Base-by-base conservation (phyloP, 2,797 vertebrate species). In the Amblyopsis hoosieri region DNA sequence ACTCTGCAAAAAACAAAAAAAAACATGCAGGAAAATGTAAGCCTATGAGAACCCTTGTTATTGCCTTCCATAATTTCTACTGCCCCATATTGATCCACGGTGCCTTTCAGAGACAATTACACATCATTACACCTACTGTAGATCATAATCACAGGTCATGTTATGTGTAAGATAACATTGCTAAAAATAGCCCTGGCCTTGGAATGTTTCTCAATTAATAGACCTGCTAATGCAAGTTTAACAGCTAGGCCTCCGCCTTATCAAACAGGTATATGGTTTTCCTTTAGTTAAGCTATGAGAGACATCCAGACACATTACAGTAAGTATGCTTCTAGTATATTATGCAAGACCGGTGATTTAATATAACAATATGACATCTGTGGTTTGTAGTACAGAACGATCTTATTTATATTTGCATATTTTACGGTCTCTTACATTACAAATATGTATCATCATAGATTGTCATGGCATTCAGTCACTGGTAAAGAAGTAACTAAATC, bases 1-100 rank as follows among this genome's bases (percentile, higher is more conserved):
- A 42, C 8, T 42, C 7, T 37, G 5, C 0, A 4, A 23, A 42
- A 8, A 8, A 9, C 9, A 9, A 37, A 37, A 74, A 64, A 31
- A 55, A 83, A 68, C 70, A 29, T 45, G 52, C 6, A 29, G 60
- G 19, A 17, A 54, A 54, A 74, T 45, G 66, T 58, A 33, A 66
- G 72, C 51, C 60, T 62, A 74, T 45, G 50, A 67, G 74, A 71
- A 51, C 64, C 55, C 50, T 63, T 14, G 12, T 54, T 63, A 62
- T 10, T 3, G 19, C 61, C 62, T 59, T 57, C 67, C 63, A 29
- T 4, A 29, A 29, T 29, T 29, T 29, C 23, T 29, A 42, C 76
- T 60, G 73, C 76, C 74, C 78, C 10, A 69, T 83, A 89, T 87
- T 76, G 88, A 91, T 90, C 86, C 70, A 69, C 31, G 57, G 42